Evolutionary conservation across 2,113 vertebrate species (phyloP), one percentile per base, ranked within the genome.

Genomic region (Platysternon megacephalum): DNA sequence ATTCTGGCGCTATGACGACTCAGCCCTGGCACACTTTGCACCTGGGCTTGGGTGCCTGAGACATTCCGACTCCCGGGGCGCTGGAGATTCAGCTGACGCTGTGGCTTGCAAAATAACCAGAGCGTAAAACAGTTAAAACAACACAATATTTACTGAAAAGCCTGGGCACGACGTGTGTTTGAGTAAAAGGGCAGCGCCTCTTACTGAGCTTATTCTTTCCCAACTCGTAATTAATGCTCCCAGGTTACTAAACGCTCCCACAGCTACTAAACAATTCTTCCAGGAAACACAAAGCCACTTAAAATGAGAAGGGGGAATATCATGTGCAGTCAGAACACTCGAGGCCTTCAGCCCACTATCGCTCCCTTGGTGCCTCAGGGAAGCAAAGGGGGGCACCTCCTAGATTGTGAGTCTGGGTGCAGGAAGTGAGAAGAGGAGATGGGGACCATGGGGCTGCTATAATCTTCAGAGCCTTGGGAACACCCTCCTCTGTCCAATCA

Each of bases 241-340:
- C 49, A n/a, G 93, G 58, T 95, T 97, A 97, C 91, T 96, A n/a
- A 49, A 49, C 26, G 0, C 7, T 84, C 55, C 61, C 84, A 83
- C 91, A 74, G 68, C 12, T n/a, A 0, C 42, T 1, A 0, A 81
- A 78, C 85, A 29, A 14, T 51, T 93, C 84, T 78, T 5, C 0
- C 83, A 82, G 87, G n/a, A 49, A 32, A 2, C 87, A n/a, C 29
- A 84, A 3, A 14, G 22, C 1, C 42, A 42, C 39, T 46, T 78
- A 24, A 44, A 46, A 28, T 26, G 42, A 28, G 22, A 78, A 28
- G 42, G 42, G 74, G 39, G 44, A 44, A 44, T 76, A 24, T 61
- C 13, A 52, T 61, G 56, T 35, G 6, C 39, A 42, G 39, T 16
- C 26, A 42, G 11, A 58, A 56, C 29, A 35, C 6, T 19, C 10